Evolutionary conservation across 35 echinoderm and acorn worm genomes (phyloP), one percentile per base, ranked within the genome.

Genomic region (Apostichopus parvimensis): DNA sequence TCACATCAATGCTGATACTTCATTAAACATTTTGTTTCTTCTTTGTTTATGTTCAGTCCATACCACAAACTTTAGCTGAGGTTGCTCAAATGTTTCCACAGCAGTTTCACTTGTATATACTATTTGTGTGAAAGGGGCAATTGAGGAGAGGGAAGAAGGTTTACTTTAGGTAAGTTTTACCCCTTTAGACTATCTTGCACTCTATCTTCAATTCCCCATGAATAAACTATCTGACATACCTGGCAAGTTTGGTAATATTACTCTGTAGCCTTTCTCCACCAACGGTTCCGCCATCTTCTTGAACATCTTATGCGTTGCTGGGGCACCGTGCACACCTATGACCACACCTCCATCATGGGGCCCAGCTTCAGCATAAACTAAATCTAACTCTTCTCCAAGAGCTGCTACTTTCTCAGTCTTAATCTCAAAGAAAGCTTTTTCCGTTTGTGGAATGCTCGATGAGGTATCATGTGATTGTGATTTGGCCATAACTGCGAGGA

Each of bases 171-270:
- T 45, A 45, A 45, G 2, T 45, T 45, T 45, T 1, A 34, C 28
- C 1, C 1, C 28, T 34, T 34, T 1, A 1, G 58, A 60, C 58
- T 12, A 60, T 12, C 58, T 7, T 60, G 0, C 4, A 60, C 58
- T 12, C 58, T 60, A 9, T 60, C 58, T 60, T 4, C 58, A 60
- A 2, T n/a, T 60, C 11, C 58, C 58, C 58, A 60, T 60, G 58
- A 60, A 60, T 60, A 60, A 2, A 59, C 0, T 59, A 59, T 1
- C n/a, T n/a, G n/a, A 61, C 58, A 61, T 5, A 95, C 94, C 94
- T 95, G 94, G 94, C 77, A 95, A 85, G 66, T 95, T 95, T 60
- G 94, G 94, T 9, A 95, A 25, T 53, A 95, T 89, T 1, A 95
- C 84, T 52, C 94, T 57, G 62, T 92, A 95, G 2, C 94, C 94